Base-by-base conservation (phyloP, 1,140 invertebrate genomes). In the Mactra quadrangularis region DNA sequence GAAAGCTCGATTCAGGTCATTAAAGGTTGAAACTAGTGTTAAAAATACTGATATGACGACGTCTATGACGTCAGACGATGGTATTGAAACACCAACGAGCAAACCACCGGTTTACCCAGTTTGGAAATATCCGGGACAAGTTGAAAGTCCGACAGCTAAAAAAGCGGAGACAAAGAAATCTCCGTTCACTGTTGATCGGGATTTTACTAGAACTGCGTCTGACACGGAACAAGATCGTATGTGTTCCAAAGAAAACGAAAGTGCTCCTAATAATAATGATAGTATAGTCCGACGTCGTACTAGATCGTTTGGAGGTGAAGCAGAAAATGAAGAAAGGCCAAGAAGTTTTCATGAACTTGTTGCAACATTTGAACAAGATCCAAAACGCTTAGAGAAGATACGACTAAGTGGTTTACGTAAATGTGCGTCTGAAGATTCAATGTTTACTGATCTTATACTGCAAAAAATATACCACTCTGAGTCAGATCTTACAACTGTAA, bases 301-400 rank as follows among this genome's bases (percentile, higher is more conserved):
- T 62, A n/a, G 64, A 22, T 81, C 77, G 22, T 64, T 64, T 41
- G 55, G 77, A 22, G 4, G 50, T 41, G 68, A 74, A 25, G 38
- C 22, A 47, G 68, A 71, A 50, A 33, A 74, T 27, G 29, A 75
- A 11, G 85, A 89, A 70, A 70, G 90, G 74, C 89, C 89, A 52
- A 88, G 86, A 35, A 91, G 90, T 86, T 90, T 91, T 82, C 90
- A 90, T 82, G 90, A 91, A 75, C 86, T 90, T 0, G 59, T 90
- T 9, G 87, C 89, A 38, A 83, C 78, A 35, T 90, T 90, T 77
- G 89, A 90, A 75, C 76, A 82, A n/a, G 68, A 88, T 64, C 83
- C 77, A 11, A 52, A 85, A 19, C 68, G 85, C 13, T 31, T 85
- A 0, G 53, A 81, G 13, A 86, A 72, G 35, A 85, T 84, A 59